These are phyloP conservation scores for Aphaenogaster rudis DNA, from an alignment of 1,140 invertebrate genomes.

Conservation along the genomic window DNA sequence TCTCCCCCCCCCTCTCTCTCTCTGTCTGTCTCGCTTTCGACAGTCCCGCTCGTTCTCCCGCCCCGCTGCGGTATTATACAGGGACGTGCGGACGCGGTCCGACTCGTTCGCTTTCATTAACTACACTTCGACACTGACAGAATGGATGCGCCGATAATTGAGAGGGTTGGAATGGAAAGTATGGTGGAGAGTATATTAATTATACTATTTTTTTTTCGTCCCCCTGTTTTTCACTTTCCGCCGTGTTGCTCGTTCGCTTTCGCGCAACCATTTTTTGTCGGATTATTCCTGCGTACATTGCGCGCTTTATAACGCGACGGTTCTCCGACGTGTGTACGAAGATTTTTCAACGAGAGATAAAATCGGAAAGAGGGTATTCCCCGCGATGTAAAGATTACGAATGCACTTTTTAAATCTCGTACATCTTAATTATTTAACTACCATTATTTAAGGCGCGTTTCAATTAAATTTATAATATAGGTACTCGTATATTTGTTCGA, in stretches of 20 bases:
- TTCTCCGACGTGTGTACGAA: not conserved
- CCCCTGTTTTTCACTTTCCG: not conserved
- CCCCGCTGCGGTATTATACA: not conserved
- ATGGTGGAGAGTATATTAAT: conserved; percentile 45
- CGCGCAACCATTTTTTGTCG: conserved; percentile 31
- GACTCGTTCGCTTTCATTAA: conserved; percentile 58
- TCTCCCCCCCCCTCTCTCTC: not conserved
- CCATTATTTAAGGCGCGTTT: not conserved
- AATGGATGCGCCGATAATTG: conserved; percentile 51
- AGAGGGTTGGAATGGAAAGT: conserved; percentile 34
- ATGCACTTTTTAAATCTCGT: not conserved
- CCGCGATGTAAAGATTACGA: not conserved
- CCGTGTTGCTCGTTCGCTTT: not conserved
- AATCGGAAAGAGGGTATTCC: not conserved
- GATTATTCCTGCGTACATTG: not conserved
- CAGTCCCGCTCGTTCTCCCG: not conserved
- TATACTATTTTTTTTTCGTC: conserved; percentile 43
- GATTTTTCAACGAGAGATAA: not conserved
- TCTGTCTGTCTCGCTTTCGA: not conserved
- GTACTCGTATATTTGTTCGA: not conserved
- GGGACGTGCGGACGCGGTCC: not conserved
- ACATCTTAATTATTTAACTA: not conserved
- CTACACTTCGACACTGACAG: conserved; percentile 56
- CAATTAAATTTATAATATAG: not conserved
- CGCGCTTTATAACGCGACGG: not conserved